Conservation (phyloP, 2,888 invertebrate species). For the Eilema sororculum region DNA sequence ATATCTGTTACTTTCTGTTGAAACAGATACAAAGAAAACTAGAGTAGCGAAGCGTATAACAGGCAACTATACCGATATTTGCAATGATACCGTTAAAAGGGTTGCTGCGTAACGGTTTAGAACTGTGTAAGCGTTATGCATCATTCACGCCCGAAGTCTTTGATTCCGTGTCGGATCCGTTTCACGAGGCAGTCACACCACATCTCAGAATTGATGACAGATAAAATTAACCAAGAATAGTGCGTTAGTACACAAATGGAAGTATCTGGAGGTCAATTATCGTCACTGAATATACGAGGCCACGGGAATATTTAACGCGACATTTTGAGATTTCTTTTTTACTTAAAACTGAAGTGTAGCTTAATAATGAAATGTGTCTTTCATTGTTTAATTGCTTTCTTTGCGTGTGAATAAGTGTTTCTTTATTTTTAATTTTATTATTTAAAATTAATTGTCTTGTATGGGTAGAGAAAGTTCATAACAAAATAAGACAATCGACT, state of each 20-base stretch:
- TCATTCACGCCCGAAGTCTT: conserved; percentile 22
- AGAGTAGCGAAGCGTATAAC: neutral
- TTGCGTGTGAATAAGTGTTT: neutral
- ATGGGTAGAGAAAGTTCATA: neutral
- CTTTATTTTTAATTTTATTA: neutral
- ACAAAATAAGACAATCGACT: neutral
- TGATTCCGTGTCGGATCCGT: conserved; percentile 35
- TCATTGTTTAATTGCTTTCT: neutral
- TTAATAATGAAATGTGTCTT: neutral
- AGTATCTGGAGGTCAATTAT: neutral
- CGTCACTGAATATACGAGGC: too few species aligned
- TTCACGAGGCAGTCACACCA: conserved; percentile 35
- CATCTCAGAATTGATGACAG: conserved; percentile 3
- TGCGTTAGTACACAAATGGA: neutral
- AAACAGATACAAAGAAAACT: neutral
- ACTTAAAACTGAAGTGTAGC: neutral
- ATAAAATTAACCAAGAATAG: conserved; percentile 8
- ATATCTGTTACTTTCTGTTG: too few species aligned
- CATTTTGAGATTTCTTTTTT: neutral
- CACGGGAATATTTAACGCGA: too few species aligned
- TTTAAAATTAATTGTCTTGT: neutral
- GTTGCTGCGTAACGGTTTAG: conserved; percentile 21
- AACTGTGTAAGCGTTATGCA: conserved; percentile 28
- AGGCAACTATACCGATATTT: conserved; percentile 8
- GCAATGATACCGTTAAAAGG: conserved; percentile 28